Evolutionary conservation across 2,888 invertebrate genomes (phyloP).

Genomic region (Philereme vetulata): DNA sequence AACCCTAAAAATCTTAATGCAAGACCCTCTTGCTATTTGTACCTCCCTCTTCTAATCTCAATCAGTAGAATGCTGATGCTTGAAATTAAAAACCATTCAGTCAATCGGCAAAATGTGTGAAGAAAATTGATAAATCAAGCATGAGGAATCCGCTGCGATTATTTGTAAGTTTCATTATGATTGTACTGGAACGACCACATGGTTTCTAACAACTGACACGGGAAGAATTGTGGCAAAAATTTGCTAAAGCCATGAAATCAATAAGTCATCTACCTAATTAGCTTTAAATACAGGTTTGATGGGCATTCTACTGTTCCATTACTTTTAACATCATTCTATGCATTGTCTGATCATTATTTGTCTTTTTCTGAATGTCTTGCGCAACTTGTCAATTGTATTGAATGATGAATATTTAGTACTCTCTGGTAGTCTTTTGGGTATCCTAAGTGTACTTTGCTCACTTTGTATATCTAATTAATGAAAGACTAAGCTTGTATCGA

Average conservation of each 20-base stretch:
- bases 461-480: conserved; percentile 12
- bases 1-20: conserved; percentile 18
- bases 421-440: conserved; percentile 11
- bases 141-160: too few species aligned
- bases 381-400: conserved; percentile 35
- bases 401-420: conserved; percentile 18
- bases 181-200: too few species aligned
- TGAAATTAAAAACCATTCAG: not conserved
- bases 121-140: too few species aligned
- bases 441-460: conserved; percentile 31
- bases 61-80: conserved; percentile 29
- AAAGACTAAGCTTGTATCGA: conserved; percentile 21
- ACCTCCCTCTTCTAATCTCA: conserved; percentile 37
- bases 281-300: not conserved
- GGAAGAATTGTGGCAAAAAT: too few species aligned
- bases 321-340: conserved; percentile 9
- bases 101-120: too few species aligned
- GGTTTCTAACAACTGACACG: too few species aligned
- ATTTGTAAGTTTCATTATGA: too few species aligned
- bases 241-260: too few species aligned
- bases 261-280: not conserved
- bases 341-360: conserved; percentile 7
- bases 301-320: conserved; percentile 29
- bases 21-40: conserved; percentile 42
- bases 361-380: conserved; percentile 19